These are phyloP conservation scores for Greenwoodochromis staneri DNA, from an alignment of 2,113 vertebrate genomes.

Conservation along the genomic window DNA sequence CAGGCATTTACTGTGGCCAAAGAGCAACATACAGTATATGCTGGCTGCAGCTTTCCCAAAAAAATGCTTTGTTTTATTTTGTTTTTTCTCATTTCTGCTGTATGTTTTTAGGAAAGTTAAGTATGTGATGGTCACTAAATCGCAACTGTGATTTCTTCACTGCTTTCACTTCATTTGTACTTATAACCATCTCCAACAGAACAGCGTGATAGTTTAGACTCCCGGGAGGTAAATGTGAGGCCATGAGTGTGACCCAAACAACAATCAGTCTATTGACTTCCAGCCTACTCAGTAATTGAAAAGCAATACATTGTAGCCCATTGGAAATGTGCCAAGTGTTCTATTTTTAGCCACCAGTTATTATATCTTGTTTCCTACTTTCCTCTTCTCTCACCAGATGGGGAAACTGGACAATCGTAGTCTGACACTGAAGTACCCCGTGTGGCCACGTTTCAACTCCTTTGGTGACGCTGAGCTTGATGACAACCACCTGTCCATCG, in stretches of 20 bases:
- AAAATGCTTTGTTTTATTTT: neutral
- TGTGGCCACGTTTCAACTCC: constrained; percentile 95
- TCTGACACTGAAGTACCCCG: constrained; percentile 86
- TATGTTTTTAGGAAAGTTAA: neutral
- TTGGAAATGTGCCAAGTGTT: neutral
- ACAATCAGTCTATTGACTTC: neutral
- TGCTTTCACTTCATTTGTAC: neutral
- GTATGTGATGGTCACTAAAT: neutral
- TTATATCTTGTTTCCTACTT: neutral
- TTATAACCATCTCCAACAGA: neutral
- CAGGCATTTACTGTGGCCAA: neutral
- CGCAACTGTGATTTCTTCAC: neutral
- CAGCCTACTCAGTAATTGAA: neutral
- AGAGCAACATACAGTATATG: neutral
- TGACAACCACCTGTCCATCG: constrained; percentile 94
- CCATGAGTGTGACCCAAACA: neutral
- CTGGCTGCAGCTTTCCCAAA: neutral
- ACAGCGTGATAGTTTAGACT: neutral
- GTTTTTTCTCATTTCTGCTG: neutral
- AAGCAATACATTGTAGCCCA: neutral
- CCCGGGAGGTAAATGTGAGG: neutral
- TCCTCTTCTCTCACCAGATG: constrained; percentile 73
- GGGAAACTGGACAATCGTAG: constrained; percentile 94
- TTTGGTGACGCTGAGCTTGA: constrained; percentile 86
- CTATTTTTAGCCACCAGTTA: neutral